Conservation (phyloP, 1,140 invertebrate species). For the Aphidius ervi region DNA sequence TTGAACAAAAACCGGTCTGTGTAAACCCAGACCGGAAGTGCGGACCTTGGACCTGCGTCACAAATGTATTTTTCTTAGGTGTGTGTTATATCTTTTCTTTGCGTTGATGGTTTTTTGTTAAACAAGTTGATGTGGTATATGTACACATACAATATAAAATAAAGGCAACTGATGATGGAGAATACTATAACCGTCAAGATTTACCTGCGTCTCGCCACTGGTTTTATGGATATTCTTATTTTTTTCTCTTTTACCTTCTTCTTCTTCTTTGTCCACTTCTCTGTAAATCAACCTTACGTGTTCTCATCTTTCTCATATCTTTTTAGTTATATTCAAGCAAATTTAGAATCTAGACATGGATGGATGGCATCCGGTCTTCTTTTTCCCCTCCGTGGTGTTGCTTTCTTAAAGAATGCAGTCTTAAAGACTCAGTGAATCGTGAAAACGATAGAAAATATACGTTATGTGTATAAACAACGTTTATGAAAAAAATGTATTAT, state of each 20-base stretch:
- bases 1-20: conserved; percentile 42
- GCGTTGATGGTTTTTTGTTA: not conserved
- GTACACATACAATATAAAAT: too few relatives aligned
- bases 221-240: not conserved
- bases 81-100: conserved; percentile 3
- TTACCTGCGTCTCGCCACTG: conserved; percentile 15
- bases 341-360: conserved; percentile 41
- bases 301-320: conserved; percentile 24
- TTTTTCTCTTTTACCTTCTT: conserved; percentile 14
- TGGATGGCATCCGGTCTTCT: conserved; percentile 47
- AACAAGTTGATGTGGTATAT: conserved; percentile 17
- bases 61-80: conserved; percentile 16
- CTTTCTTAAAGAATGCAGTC: conserved; percentile 34
- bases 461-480: not conserved
- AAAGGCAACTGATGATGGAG: not conserved
- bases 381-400: conserved; percentile 24
- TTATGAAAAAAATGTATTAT: conserved; percentile 1
- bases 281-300: conserved; percentile 7
- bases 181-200: not conserved
- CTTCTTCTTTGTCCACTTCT: not conserved
- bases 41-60: conserved; percentile 38
- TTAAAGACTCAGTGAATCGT: conserved; percentile 19
- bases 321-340: conserved; percentile 39
- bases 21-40: conserved; percentile 52
- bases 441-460: conserved; percentile 8